Conservation (phyloP, 2,113 vertebrate genomes). For the Casuarius casuarius region DNA sequence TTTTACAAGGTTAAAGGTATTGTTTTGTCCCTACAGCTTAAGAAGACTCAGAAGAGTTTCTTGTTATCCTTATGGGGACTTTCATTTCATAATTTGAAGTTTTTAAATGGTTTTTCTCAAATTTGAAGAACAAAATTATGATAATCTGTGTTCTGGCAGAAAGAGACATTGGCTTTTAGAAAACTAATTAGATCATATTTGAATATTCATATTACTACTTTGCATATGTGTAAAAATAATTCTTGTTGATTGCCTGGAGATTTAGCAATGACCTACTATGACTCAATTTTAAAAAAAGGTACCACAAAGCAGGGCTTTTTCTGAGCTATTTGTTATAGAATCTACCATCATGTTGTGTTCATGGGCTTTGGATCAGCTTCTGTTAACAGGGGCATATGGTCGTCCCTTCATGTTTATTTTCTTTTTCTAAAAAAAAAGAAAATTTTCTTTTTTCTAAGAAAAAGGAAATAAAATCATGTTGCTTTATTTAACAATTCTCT, state of each 20-base stretch:
- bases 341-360: not conserved
- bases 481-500: slow-evolving; percentile 47
- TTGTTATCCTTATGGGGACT: not conserved
- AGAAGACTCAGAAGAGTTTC: not conserved
- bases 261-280: slow-evolving; percentile 51
- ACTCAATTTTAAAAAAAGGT: slow-evolving; percentile 48
- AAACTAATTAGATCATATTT: slow-evolving; percentile 74
- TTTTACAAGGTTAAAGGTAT: slow-evolving; percentile 4
- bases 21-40: not conserved
- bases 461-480: not conserved
- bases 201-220: slow-evolving; percentile 72
- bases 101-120: slow-evolving; percentile 25
- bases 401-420: not conserved
- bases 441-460: not conserved
- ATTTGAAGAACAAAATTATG: slow-evolving; percentile 54
- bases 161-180: slow-evolving; percentile 59
- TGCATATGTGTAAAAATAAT: slow-evolving; percentile 67
- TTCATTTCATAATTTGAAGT: not conserved
- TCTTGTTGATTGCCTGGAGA: slow-evolving; percentile 58
- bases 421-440: slow-evolving; percentile 16
- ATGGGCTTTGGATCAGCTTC: not conserved
- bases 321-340: slow-evolving; percentile 16
- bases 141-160: slow-evolving; percentile 49
- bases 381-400: not conserved
- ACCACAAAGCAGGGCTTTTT: slow-evolving; percentile 31